Evolutionary conservation across 2,888 invertebrate genomes (phyloP).

Genomic region (Chrysopilus asiliformis): DNA sequence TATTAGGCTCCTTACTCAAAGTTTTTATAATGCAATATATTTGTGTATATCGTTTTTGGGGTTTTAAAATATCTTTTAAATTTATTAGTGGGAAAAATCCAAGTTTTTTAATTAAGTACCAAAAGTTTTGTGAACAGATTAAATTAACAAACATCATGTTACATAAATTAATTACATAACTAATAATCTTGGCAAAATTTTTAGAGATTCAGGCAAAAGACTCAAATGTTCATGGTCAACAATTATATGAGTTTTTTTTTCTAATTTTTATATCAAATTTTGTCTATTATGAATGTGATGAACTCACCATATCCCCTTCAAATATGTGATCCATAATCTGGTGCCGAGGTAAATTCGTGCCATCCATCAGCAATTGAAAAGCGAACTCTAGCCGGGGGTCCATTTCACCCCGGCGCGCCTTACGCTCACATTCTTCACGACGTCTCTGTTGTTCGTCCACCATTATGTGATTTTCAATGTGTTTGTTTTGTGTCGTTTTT

Average conservation of each 20-base stretch:
- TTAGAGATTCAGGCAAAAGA: too few species aligned
- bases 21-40: too few species aligned
- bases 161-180: too few species aligned
- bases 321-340: conserved; percentile 85
- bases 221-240: background rate
- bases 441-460: conserved; percentile 45
- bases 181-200: too few species aligned
- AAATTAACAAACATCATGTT: too few species aligned
- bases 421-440: conserved; percentile 84
- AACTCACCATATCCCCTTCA: conserved; percentile 70
- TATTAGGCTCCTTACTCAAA: too few species aligned
- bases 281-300: too few species aligned
- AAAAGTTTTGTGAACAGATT: too few species aligned
- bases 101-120: too few species aligned
- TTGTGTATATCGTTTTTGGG: too few species aligned
- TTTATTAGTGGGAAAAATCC: too few species aligned
- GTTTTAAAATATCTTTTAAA: too few species aligned
- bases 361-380: conserved; percentile 76
- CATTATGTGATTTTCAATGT: conserved; percentile 19
- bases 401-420: conserved; percentile 82
- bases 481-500: conserved; percentile 10
- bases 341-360: conserved; percentile 64
- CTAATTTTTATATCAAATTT: background rate
- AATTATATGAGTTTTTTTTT: background rate
- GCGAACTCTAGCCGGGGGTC: conserved; percentile 83